A percentile compares a stretch with the other conserved stretches of the same genome.
phyloP scores from a whole-genome alignment of 2,888 invertebrate species.

The Rhabditophanes sp. region DNA sequence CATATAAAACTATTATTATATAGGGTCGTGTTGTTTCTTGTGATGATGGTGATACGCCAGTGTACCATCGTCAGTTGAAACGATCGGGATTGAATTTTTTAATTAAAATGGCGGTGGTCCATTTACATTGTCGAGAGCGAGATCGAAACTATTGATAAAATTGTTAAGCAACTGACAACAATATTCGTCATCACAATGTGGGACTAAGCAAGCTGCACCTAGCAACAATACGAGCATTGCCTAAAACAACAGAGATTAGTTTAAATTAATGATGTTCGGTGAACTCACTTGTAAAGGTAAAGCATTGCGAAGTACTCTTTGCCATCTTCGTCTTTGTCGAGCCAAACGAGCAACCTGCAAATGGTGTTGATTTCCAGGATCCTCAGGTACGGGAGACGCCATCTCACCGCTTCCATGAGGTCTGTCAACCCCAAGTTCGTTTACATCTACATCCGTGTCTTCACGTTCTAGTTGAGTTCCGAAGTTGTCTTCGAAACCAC shows the following conservation, averaged over 20 bases:
- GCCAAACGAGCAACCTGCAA: background rate
- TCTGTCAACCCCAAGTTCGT: slow-evolving; percentile 4
- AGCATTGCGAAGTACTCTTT: slow-evolving; percentile 39
- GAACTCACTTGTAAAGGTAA: slow-evolving; percentile 55
- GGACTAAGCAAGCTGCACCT: slow-evolving; percentile 78
- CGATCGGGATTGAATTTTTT: no score
- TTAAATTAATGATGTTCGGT: slow-evolving; percentile 3
- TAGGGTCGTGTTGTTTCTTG: no score
- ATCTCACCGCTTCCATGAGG: background rate
- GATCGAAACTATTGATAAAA: slow-evolving; percentile 66
- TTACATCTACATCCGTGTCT: slow-evolving; percentile 3
- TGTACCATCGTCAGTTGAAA: no score
- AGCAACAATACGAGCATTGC: slow-evolving; percentile 77
- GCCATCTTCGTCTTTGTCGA: slow-evolving; percentile 31
- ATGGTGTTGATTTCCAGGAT: no score
- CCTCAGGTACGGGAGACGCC: no score
- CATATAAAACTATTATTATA: no score
- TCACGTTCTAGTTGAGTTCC: slow-evolving; percentile 13
- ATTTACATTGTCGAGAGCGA: slow-evolving; percentile 73
- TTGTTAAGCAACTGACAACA: slow-evolving; percentile 69
- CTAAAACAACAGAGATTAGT: slow-evolving; percentile 52
- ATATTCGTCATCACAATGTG: slow-evolving; percentile 65
- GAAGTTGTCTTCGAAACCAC: slow-evolving; percentile 14
- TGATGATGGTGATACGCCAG: no score
- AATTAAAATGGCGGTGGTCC: slow-evolving; percentile 84